Base-by-base conservation (phyloP, 2,113 vertebrate genomes). In the Telmatochromis sp. region DNA sequence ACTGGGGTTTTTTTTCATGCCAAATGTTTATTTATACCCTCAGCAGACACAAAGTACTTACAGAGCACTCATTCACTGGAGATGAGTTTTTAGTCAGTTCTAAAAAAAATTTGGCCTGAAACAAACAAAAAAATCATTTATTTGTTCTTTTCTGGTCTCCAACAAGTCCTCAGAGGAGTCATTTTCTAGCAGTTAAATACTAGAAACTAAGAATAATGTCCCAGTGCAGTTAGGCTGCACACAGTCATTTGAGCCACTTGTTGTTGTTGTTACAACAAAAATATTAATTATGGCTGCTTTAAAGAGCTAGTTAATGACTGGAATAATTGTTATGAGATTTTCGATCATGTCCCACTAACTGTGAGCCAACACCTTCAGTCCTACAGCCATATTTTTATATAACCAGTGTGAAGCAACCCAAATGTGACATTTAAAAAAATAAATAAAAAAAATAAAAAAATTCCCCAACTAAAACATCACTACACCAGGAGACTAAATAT, bases 1-100 rank as follows among this genome's bases (percentile, higher is more conserved):
- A 47, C 11, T 3, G 21, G 1, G 10, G 0, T 0, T 0, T 15
- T 73, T 63, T 65, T 13, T 4, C 19, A 37, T 65, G 60, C 73
- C 73, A 78, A 51, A 78, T 78, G 26, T 7, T 51, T 33, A 51
- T 78, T 78, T 78, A 33, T 33, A 51, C 26, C 28, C 45, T n/a
- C 23, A 78, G 42, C 40, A 49, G 42, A 78, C 6, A 31, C 45
- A 78, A 78, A 31, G 17, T 78, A 33, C 10, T 19, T n/a, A 78
- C 17, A 51, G 73, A 78, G 26, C 73, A 51, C 2, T 51, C 17
- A 33, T 78, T 31, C 15, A 49, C 7, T 78, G 10, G 45, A 51
- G 45, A 11, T 33, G 45, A 78, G 40, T 31, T 78, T 47, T 49
- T 49, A 31, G 15, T 47, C 42, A 8, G 42, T 26, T 73, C 37